Evolutionary conservation across 2,797 vertebrate species (phyloP).

Genomic region (Pithecia hirsuta): DNA sequence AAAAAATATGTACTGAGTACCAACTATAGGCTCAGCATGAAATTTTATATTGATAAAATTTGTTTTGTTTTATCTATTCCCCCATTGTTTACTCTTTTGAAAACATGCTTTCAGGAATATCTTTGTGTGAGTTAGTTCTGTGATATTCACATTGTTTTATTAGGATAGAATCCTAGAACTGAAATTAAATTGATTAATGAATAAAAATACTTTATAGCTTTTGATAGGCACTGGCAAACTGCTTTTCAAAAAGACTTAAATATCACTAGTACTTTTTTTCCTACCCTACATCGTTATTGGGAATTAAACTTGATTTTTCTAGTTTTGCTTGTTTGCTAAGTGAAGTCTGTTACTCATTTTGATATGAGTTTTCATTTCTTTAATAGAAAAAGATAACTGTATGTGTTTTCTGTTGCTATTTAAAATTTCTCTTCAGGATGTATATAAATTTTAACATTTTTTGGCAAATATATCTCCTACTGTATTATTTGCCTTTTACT

Average conservation of each 20-base stretch:
- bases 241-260: not conserved
- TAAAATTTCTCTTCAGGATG: not conserved
- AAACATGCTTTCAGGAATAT: not conserved
- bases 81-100: not conserved
- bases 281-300: not conserved
- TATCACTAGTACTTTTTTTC: not conserved
- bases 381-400: not conserved
- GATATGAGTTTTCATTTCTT: conserved; percentile 12
- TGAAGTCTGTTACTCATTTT: not conserved
- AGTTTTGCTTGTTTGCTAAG: not conserved
- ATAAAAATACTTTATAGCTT: not conserved
- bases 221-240: not conserved
- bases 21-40: not conserved
- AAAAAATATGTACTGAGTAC: not conserved
- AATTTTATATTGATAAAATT: not conserved
- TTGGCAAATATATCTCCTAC: not conserved
- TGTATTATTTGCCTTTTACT: not conserved
- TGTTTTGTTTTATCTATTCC: not conserved
- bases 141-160: not conserved
- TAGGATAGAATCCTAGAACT: not conserved
- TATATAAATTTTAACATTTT: not conserved
- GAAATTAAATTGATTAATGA: not conserved
- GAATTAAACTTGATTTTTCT: not conserved
- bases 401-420: not conserved
- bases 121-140: not conserved